These are phyloP conservation scores for Oceanites oceanicus DNA, from an alignment of 2,113 vertebrate species.

Conservation along the genomic window DNA sequence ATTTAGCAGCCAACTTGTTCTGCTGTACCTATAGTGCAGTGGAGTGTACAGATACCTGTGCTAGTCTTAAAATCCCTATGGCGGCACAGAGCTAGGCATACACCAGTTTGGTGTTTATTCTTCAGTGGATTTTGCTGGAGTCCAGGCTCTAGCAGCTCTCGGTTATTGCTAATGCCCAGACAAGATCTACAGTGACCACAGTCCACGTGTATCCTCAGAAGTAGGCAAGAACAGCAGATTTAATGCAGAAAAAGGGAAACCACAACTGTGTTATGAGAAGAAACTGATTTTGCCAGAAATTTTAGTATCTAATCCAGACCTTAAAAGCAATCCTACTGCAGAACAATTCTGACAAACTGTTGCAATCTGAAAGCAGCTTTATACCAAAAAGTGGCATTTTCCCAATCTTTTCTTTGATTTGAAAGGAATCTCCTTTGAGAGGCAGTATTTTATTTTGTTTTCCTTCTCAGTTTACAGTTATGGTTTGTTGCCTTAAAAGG, in stretches of 20 bases:
- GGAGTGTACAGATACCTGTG: neutral
- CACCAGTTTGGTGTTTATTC: neutral
- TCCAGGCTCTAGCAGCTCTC: neutral
- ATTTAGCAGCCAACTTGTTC: neutral
- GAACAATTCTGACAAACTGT: neutral
- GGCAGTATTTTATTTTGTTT: neutral
- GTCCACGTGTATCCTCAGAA: neutral
- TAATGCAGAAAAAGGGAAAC: neutral
- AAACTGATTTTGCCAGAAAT: neutral
- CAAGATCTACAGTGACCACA: neutral
- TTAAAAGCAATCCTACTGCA: neutral
- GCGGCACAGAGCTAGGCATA: neutral
- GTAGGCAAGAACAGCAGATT: neutral
- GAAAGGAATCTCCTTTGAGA: neutral
- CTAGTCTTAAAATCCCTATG: accelerated
- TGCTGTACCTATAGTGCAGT: neutral
- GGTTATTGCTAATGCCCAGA: neutral
- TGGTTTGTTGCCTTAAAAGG: neutral
- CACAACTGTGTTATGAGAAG: neutral
- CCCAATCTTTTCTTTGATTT: neutral
- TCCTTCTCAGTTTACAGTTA: neutral
- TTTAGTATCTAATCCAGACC: neutral
- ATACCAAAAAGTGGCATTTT: neutral
- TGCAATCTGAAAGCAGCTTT: neutral
- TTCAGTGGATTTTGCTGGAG: neutral